phyloP scores from a whole-genome alignment of 2,888 invertebrate genomes.

The Acleris emargana region DNA sequence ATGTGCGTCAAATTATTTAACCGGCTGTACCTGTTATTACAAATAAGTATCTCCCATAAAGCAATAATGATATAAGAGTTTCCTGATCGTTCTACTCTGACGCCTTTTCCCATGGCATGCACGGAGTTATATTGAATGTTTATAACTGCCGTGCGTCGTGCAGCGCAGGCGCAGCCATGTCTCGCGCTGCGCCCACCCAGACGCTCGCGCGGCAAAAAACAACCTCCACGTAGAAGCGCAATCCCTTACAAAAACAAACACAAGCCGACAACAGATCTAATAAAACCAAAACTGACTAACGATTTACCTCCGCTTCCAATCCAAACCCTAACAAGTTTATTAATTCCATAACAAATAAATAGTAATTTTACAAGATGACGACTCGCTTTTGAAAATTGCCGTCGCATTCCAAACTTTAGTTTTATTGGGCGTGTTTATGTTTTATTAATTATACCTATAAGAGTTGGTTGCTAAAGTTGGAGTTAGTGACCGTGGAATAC shows the following conservation, averaged over 20 bases:
- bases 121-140: slow-evolving; percentile 54
- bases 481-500: slow-evolving; percentile 15
- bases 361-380: slow-evolving; percentile 79
- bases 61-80: slow-evolving; percentile 59
- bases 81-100: slow-evolving; percentile 62
- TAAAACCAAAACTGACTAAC: slow-evolving; percentile 74
- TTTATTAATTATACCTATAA: slow-evolving; percentile 65
- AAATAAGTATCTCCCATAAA: slow-evolving; percentile 16
- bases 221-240: slow-evolving; percentile 54
- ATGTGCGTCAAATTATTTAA: no score
- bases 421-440: slow-evolving; percentile 72
- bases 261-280: slow-evolving; percentile 77
- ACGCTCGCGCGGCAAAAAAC: slow-evolving; percentile 68
- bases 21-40: background rate
- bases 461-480: slow-evolving; percentile 47
- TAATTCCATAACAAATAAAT: slow-evolving; percentile 81
- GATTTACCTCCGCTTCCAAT: slow-evolving; percentile 79
- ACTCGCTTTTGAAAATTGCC: slow-evolving; percentile 74
- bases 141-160: slow-evolving; percentile 62
- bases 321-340: slow-evolving; percentile 83
- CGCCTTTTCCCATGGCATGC: slow-evolving; percentile 63
- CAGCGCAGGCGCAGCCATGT: slow-evolving; percentile 73
- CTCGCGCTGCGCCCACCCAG: slow-evolving; percentile 79
- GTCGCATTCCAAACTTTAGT: slow-evolving; percentile 73
- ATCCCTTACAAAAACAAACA: slow-evolving; percentile 80